Evolutionary conservation across 2,113 vertebrate species (phyloP), one percentile per base, ranked within the genome.

Genomic region (Microcebus ravelobensis): DNA sequence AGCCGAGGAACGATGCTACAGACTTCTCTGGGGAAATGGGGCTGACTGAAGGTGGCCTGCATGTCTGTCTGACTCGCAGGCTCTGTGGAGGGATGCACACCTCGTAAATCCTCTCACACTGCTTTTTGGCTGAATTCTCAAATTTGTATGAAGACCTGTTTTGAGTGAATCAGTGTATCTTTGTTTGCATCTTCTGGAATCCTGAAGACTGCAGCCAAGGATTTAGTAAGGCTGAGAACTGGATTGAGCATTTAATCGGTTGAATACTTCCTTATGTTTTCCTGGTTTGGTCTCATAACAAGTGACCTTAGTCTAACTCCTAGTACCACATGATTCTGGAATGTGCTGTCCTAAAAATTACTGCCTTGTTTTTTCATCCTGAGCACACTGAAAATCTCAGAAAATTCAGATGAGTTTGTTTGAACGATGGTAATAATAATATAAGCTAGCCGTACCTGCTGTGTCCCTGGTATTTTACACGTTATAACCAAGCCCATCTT

Each of bases 211-310:
- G 6, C 21, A 67, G 95, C 97, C 88, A 95, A 63, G 50, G 63
- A 83, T 42, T 67, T 48, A 50, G 90, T n/a, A 15, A 97, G 83
- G 77, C 77, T 85, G 71, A 92, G 67, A 52, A 8, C 83, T 76
- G 77, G 86, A 57, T 36, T 8, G 61, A 94, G 55, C 83, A 11
- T 70, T 96, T 86, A 76, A 91, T 94, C 77, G 80, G 89, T n/a
- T 95, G 93, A 94, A 93, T 7, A 1, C 92, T 97, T 96, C 61
- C 93, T 97, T 59, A 80, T 91, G 93, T 96, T 97, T 93, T 90
- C 70, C 86, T 87, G 63, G 63, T 91, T 90, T 85, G 55, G 77
- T 88, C 96, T 95, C 95, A 57, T 91, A 93, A 70, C 67, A 94
- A 95, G 71, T 82, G 67, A 94, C 85, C 85, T 95, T 88, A 82